Base-by-base conservation (phyloP, 2,113 vertebrate genomes). In the Oophaga pumilio region DNA sequence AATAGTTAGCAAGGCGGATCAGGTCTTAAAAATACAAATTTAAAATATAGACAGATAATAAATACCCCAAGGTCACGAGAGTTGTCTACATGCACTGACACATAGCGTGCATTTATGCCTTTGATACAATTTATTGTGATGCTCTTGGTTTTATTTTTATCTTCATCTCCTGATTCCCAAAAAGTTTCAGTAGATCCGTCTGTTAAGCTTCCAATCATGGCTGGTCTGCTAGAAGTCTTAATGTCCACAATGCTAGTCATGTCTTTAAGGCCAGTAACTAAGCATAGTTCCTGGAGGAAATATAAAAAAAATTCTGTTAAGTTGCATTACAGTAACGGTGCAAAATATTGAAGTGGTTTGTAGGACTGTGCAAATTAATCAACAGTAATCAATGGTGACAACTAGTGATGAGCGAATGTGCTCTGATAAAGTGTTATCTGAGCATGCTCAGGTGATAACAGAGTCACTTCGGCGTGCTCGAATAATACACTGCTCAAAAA, bases 71-170 rank as follows among this genome's bases (percentile, higher is more conserved):
- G 96, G 92, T 99, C 98, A 89, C 98, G 96, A 89, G 98, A 99
- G 93, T 99, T 99, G 94, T 99, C 98, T 69, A 99, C 97, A 15
- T 99, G 98, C 78, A 99, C 96, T 84, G 96, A 98, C 8, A 97
- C 97, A 0, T 97, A 98, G 85, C 96, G 95, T 18, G 97, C 96
- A 49, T 97, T 98, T 86, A 99, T 96, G 93, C 98, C 98, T 93
- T 99, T 99, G 10, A 99, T 96, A 89, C 98, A 99, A 92, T 96
- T 98, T 88, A 99, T 96, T 22, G 97, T 99, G 90, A 99, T 97
- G 90, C 96, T 99, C 92, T 99, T 99, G 24, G 97, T 99, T 94
- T 99, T 99, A 94, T 99, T 99, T 93, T 99, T 99, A 92, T 99
- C 98, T 91, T 99, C 98, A 89, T 99, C 98, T 90, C 98, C 98